Evolutionary conservation across 2,888 invertebrate genomes (phyloP), one percentile per base, ranked within the genome.

Genomic region (Lissocephala sabroskyi): DNA sequence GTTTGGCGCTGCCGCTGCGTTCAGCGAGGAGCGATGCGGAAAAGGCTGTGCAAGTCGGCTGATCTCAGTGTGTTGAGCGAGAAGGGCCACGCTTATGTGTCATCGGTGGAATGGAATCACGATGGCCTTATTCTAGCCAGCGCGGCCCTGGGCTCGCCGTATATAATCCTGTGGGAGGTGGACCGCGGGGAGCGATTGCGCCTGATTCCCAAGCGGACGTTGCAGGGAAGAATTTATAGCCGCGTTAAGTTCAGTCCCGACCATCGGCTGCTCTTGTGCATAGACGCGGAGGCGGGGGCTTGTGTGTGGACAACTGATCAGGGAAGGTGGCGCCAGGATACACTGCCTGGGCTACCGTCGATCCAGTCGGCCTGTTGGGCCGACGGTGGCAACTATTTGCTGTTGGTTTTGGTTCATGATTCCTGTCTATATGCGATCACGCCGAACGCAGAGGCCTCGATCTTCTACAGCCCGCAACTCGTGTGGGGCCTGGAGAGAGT

Each of bases 351-450:
- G 7, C 3, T 5, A 23, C 5, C 14, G 6, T 17, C 23, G 0
- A 26, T 66, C 23, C 64, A 52, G 16, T 28, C 64, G 2, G 64
- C 46, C 11, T 44, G 6, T 4, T 64, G 64, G 67, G 60, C 64
- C 2, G 9, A 16, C 0, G 17, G 16, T n/a, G 43, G 56, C 30
- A 10, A 16, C 5, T 26, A 50, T 10, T 11, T 64, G 13, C 19
- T 66, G 1, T 57, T 44, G 4, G 45, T 41, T 3, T 1, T 4
- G 5, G 17, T 40, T 16, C 14, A 19, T 2, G 16, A 39, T 3
- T 29, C 23, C 6, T 16, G 16, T 1, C 17, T 64, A 0, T 49
- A 33, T 11, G 16, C 48, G 1, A 5, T 19, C 3, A 49, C 23
- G 1, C 13, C 32, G 2, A 13, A 28, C 7, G n/a, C 3, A 1